Evolutionary conservation across 2,888 invertebrate species (phyloP), one percentile per base, ranked within the genome.

Genomic region (Harpalus rufipes): DNA sequence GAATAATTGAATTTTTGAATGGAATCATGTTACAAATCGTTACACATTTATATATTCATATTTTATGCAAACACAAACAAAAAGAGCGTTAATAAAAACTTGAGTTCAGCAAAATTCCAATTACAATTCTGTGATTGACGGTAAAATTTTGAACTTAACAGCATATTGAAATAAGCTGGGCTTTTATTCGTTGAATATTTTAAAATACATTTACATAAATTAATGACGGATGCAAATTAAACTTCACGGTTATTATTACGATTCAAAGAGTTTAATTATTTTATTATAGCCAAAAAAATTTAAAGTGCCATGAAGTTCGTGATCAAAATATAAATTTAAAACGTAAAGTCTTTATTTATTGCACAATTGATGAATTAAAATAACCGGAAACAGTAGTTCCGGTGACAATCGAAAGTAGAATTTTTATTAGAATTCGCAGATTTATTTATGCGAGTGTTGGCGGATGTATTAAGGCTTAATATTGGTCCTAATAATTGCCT

Each of bases 201-300:
- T 81, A 63, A 61, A 81, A 81, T 81, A 81, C 21, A 63, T 81
- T 81, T 81, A 63, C 81, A 81, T 81, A 81, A 63, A 81, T 81
- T 81, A 44, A 63, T 81, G 44, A 61, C 41, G 44, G 65, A 63
- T 63, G 81, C 65, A 81, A 81, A 81, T 81, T 78, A 78, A 56
- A 58, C 25, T 58, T 78, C 58, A 78, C 16, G 56, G 56, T 56
- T 56, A 63, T 79, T 79, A 79, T 81, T 81, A 8, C 44, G 32
- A 61, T 80, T 80, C 80, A 78, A 78, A 78, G 78, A 78, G 78
- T 79, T 59, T 79, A 79, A 79, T 79, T 59, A 79, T 16, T 78
- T 58, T 7, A 44, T 39, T 44, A 65, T 65, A 65, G 72, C 72
- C 16, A 16, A 72, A 72, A 72, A 72, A 44, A 44, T 44, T 72